Evolutionary conservation across 2,888 invertebrate genomes (phyloP).

Genomic region (Ceriagrion tenellum): DNA sequence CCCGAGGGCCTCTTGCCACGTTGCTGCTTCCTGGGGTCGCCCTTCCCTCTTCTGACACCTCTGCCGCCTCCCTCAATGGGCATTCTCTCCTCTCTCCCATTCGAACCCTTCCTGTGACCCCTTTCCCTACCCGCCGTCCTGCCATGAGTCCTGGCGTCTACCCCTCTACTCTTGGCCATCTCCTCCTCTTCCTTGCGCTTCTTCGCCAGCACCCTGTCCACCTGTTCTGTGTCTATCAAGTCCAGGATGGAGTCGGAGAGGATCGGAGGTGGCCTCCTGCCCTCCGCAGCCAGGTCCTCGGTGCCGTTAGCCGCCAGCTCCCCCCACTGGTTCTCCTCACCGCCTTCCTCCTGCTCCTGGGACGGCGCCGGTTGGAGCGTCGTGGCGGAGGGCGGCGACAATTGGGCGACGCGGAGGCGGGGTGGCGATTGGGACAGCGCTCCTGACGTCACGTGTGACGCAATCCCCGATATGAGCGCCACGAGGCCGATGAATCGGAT

Average conservation of each 20-base stretch:
- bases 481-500: slow-evolving; percentile 16
- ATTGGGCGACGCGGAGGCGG: slow-evolving; percentile 17
- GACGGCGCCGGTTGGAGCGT: background rate
- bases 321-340: background rate
- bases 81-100: background rate
- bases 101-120: background rate
- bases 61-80: background rate
- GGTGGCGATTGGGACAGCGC: background rate
- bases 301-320: background rate
- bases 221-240: slow-evolving; percentile 8
- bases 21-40: background rate
- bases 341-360: background rate
- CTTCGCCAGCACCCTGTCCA: slow-evolving; percentile 24
- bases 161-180: background rate
- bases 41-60: background rate
- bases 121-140: background rate
- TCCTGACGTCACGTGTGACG: slow-evolving; percentile 33
- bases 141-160: background rate
- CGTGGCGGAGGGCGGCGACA: background rate
- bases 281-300: background rate
- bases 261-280: background rate
- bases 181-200: slow-evolving; percentile 4
- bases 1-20: background rate
- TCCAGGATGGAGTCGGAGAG: slow-evolving; percentile 10
- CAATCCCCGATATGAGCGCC: slow-evolving; percentile 8